A percentile compares a stretch with the other conserved stretches of the same genome.
These are phyloP conservation scores for Harpalus rubripes DNA, from an alignment of 2,888 invertebrate genomes.

Conservation along the genomic window DNA sequence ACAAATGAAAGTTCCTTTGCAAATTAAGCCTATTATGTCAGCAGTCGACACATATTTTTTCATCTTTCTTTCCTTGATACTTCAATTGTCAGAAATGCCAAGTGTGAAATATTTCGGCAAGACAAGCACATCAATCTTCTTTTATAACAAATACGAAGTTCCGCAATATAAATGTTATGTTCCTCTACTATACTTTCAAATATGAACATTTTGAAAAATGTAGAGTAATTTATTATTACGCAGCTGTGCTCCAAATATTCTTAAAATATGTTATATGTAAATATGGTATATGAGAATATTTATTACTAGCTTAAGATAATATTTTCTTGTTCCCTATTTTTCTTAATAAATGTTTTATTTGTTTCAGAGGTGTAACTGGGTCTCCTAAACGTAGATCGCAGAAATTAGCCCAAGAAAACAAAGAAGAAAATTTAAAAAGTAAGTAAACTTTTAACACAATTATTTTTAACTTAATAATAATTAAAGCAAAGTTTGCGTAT, in stretches of 20 bases:
- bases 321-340: background rate
- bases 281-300: too few relatives aligned
- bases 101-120: slow-evolving; percentile 16
- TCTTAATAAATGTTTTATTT: slow-evolving; percentile 71
- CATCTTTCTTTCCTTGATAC: background rate
- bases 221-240: background rate
- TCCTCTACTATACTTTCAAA: slow-evolving; percentile 11
- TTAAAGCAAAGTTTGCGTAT: too few relatives aligned
- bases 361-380: slow-evolving; percentile 82
- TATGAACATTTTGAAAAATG: slow-evolving; percentile 18
- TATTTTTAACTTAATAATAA: too few relatives aligned
- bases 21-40: background rate
- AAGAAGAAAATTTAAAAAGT: slow-evolving; percentile 63
- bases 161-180: slow-evolving; percentile 24
- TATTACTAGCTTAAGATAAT: too few relatives aligned
- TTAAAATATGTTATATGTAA: too few relatives aligned
- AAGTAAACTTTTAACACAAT: background rate
- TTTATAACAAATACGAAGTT: slow-evolving; percentile 10
- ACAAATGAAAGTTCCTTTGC: background rate
- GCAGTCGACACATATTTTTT: background rate
- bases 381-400: slow-evolving; percentile 80
- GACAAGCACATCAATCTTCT: slow-evolving; percentile 20
- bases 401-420: slow-evolving; percentile 53
- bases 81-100: slow-evolving; percentile 22
- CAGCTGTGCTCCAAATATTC: background rate